A percentile compares a stretch with the other conserved stretches of the same genome.
Evolutionary conservation across 2,888 invertebrate species (phyloP).

Genomic region (Reticulitermes lucifugus): DNA sequence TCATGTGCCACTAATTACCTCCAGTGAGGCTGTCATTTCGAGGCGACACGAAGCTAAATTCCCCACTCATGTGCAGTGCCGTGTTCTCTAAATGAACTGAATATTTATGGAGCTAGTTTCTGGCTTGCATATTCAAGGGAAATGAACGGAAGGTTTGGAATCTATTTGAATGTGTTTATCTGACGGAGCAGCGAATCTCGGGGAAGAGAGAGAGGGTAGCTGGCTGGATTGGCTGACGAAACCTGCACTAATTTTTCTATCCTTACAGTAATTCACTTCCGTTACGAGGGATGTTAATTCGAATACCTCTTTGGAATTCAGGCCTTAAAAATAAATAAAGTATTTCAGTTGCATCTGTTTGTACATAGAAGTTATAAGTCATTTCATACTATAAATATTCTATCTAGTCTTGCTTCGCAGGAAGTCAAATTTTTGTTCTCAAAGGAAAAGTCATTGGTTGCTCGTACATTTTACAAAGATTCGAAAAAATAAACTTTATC

Average conservation of each 20-base stretch:
- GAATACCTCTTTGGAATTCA: background rate
- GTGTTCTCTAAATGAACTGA: constrained; percentile 44
- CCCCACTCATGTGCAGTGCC: background rate
- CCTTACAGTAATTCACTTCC: background rate
- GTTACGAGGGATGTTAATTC: background rate
- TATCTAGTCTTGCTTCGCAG: too few species aligned
- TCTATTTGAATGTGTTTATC: constrained; percentile 50
- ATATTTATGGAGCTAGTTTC: constrained; percentile 46
- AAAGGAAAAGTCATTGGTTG: too few species aligned
- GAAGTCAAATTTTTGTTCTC: too few species aligned
- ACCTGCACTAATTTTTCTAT: background rate
- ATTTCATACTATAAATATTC: too few species aligned
- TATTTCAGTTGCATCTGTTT: too few species aligned
- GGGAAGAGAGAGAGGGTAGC: background rate
- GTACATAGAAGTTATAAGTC: too few species aligned
- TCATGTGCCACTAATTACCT: constrained; percentile 1
- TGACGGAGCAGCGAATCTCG: background rate
- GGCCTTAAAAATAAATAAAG: background rate
- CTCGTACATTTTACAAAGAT: too few species aligned
- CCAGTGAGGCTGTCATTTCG: constrained; percentile 2
- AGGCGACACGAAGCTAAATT: background rate
- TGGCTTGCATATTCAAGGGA: constrained; percentile 50
- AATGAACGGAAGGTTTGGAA: constrained; percentile 35
- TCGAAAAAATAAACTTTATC: too few species aligned
- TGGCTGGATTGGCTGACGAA: background rate